phyloP scores from a whole-genome alignment of 2,888 invertebrate genomes.

The Amphipyra tragopoginis region DNA sequence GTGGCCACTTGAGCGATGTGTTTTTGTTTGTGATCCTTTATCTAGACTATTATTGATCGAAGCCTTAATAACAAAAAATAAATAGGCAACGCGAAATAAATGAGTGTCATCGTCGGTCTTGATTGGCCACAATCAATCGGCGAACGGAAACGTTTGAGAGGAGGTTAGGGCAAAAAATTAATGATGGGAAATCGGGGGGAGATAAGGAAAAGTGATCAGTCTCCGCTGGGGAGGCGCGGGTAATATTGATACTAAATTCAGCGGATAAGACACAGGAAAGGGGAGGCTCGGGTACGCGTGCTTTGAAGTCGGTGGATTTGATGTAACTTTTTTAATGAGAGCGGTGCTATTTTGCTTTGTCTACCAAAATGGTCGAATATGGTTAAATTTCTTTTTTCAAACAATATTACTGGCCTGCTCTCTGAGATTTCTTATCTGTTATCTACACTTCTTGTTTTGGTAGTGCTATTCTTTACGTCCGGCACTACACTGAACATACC shows the following conservation, averaged over 20 bases:
- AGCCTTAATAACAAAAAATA: slow-evolving; percentile 66
- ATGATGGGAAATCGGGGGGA: slow-evolving; percentile 76
- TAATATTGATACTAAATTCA: slow-evolving; percentile 72
- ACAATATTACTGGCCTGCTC: background rate
- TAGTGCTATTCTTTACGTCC: too few relatives aligned
- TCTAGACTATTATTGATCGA: too few relatives aligned
- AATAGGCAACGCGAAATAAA: slow-evolving; percentile 69
- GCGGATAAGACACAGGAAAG: slow-evolving; percentile 59
- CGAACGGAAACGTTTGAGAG: slow-evolving; percentile 65
- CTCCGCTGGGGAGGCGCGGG: slow-evolving; percentile 62
- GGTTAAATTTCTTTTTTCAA: background rate
- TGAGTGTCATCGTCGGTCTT: slow-evolving; percentile 70
- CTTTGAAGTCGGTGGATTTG: slow-evolving; percentile 48
- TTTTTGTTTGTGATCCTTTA: too few relatives aligned
- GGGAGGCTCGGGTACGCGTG: slow-evolving; percentile 36
- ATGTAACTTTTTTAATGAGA: slow-evolving; percentile 51
- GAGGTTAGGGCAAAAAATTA: slow-evolving; percentile 76
- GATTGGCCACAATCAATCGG: slow-evolving; percentile 81
- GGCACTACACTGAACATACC: too few relatives aligned
- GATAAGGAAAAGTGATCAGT: slow-evolving; percentile 71
- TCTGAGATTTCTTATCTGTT: background rate
- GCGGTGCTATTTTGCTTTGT: slow-evolving; percentile 23
- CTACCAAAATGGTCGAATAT: background rate
- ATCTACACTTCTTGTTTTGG: background rate
- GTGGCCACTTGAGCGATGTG: too few relatives aligned